Conservation (phyloP, 2,113 vertebrate species). For the Gambusia holbrooki region DNA sequence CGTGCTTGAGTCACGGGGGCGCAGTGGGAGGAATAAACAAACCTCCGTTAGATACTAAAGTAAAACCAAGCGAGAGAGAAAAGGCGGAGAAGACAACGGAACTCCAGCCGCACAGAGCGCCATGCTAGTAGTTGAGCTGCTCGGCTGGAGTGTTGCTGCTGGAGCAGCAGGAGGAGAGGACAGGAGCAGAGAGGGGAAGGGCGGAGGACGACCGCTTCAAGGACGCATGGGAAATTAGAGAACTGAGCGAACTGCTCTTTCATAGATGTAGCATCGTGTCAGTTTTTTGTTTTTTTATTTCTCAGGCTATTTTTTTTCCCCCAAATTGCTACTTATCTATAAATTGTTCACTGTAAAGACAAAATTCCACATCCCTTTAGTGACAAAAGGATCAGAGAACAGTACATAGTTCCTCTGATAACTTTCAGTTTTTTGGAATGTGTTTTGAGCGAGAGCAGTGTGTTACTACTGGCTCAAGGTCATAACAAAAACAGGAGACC, state of each 20-base stretch:
- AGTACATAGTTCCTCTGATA: no score
- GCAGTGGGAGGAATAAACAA: accelerated
- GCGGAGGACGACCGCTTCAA: conserved; percentile 38
- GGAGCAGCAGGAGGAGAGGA: conserved; percentile 28
- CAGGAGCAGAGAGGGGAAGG: conserved; percentile 35
- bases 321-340: no score
- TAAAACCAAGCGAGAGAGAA: conserved; percentile 30
- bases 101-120: conserved; percentile 61
- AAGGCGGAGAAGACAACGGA: conserved; percentile 38
- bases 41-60: neutral
- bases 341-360: no score
- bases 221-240: neutral
- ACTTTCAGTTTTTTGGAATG: no score
- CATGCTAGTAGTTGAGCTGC: conserved; percentile 68
- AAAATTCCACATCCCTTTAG: no score
- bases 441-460: no score
- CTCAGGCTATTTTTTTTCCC: no score
- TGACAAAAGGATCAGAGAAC: no score
- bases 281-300: no score
- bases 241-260: neutral
- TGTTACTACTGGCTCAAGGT: no score
- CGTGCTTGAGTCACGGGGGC: neutral
- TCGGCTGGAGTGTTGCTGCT: conserved; percentile 49
- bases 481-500: no score
- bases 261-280: no score